Evolutionary conservation across 2,113 vertebrate species (phyloP).

Genomic region (Malurus melanocephalus): DNA sequence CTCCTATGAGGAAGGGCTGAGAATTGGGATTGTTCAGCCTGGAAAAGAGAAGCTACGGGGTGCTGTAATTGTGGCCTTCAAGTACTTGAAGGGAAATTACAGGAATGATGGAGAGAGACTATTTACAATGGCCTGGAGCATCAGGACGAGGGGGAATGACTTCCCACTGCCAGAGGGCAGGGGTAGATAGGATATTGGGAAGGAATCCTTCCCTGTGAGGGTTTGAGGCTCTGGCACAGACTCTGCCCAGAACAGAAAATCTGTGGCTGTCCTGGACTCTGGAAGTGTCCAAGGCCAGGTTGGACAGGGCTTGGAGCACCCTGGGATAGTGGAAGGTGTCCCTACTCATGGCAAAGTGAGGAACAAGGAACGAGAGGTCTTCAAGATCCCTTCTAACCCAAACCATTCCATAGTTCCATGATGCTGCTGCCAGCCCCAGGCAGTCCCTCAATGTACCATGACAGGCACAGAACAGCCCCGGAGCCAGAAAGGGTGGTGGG

Average conservation of each 20-base stretch:
- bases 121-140: not conserved
- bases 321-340: not conserved
- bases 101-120: not conserved
- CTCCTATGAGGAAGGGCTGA: not conserved
- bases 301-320: not conserved
- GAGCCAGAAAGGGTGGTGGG: not conserved
- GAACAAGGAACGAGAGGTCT: fast-evolving
- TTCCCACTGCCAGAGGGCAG: not conserved
- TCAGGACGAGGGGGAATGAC: not conserved
- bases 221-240: not conserved
- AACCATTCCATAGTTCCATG: not conserved
- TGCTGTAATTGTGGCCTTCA: not conserved
- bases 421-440: fast-evolving
- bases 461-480: fast-evolving
- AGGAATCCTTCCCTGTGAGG: fast-evolving
- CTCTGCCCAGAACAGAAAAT: not conserved
- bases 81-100: not conserved
- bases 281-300: not conserved
- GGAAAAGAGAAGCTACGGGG: not conserved
- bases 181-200: not conserved
- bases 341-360: not conserved
- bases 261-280: not conserved
- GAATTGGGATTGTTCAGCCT: not conserved
- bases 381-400: not conserved
- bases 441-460: not conserved